Conservation (phyloP, 2,888 invertebrate genomes). For the Caenorhabditis japonica region DNA sequence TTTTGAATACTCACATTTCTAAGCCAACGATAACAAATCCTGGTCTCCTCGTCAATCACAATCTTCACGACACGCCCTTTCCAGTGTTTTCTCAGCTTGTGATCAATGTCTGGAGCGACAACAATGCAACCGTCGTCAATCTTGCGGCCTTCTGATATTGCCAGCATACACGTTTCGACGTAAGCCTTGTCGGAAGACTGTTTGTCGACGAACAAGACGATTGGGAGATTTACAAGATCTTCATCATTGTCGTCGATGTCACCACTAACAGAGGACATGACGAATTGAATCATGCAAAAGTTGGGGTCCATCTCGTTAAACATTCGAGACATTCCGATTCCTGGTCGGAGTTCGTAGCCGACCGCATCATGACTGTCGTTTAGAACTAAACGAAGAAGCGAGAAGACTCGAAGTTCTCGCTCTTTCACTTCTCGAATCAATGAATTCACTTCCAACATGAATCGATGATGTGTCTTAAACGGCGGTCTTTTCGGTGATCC, state of each 20-base stretch:
- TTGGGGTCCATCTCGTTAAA: constrained; percentile 18
- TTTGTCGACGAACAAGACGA: constrained; percentile 40
- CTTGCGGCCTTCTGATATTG: constrained; percentile 40
- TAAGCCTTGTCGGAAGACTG: constrained; percentile 12
- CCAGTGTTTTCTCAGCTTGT: constrained; percentile 42
- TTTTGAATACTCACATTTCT: constrained; percentile 21
- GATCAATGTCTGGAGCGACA: constrained; percentile 30
- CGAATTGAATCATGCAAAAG: constrained; percentile 24
- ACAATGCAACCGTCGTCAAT: constrained; percentile 47
- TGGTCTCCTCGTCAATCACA: constrained; percentile 50
- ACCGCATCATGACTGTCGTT: constrained; percentile 47
- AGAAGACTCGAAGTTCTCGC: constrained; percentile 51
- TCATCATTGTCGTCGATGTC: constrained; percentile 22
- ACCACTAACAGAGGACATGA: constrained; percentile 9
- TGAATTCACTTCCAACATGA: constrained; percentile 32
- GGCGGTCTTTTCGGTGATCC: constrained; percentile 13
- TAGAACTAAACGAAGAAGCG: constrained; percentile 48
- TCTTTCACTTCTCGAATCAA: constrained; percentile 49
- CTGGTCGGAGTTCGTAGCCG: constrained; percentile 29
- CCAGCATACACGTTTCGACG: constrained; percentile 38
- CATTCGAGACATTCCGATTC: background rate
- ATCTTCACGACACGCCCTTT: constrained; percentile 35
- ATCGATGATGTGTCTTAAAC: constrained; percentile 10
- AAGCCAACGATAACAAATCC: constrained; percentile 37
- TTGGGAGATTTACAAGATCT: constrained; percentile 39